phyloP scores from a whole-genome alignment of 2,113 vertebrate genomes.

The Corythaixoides concolor region DNA sequence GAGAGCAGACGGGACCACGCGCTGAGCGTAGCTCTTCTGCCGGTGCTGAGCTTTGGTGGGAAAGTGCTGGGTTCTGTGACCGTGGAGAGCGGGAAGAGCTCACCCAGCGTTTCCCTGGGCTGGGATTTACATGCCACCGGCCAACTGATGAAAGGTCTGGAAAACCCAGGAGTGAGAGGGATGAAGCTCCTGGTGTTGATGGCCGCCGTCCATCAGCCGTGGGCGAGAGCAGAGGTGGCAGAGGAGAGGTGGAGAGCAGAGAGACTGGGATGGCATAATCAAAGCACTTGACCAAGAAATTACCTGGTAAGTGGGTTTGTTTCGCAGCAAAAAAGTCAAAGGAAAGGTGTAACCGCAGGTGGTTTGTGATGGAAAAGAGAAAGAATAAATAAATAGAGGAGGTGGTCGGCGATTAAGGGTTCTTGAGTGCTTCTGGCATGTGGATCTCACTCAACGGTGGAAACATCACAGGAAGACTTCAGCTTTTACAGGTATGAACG shows the following conservation, averaged over 20 bases:
- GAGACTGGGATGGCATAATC: not conserved
- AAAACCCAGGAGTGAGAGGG: not conserved
- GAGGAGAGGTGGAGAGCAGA: no score
- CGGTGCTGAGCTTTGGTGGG: not conserved
- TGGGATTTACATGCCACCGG: not conserved
- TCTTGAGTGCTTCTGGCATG: not conserved
- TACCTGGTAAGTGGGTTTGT: not conserved
- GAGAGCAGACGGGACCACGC: not conserved
- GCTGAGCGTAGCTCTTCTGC: not conserved
- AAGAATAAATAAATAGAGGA: not conserved
- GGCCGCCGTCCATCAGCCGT: fast-evolving
- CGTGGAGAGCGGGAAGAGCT: not conserved
- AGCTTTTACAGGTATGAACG: not conserved
- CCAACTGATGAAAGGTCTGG: not conserved
- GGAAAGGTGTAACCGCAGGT: not conserved
- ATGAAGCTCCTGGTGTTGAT: not conserved
- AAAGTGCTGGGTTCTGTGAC: not conserved
- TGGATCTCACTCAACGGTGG: not conserved
- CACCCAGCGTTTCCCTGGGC: not conserved
- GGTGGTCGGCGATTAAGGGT: not conserved
- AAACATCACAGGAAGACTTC: not conserved
- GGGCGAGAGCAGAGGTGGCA: not conserved
- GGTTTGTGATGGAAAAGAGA: not conserved
- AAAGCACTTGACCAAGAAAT: not conserved
- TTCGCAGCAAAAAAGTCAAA: not conserved